Evolutionary conservation across 2,113 vertebrate genomes (phyloP), one percentile per base, ranked within the genome.

Genomic region (Columba janthina): DNA sequence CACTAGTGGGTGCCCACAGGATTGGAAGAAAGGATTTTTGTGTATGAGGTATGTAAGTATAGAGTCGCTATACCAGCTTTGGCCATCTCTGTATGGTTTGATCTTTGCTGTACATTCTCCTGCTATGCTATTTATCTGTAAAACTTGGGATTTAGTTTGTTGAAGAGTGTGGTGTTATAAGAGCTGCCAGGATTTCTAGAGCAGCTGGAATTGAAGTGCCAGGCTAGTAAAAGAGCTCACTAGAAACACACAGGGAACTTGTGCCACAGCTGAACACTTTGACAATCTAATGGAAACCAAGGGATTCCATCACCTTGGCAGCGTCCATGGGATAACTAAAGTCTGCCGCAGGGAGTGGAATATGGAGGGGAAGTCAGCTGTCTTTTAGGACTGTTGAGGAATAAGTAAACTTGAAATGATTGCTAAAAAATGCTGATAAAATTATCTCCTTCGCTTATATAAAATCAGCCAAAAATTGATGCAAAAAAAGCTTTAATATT

Each of bases 1-100:
- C 22, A 5, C 1, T 3, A 54, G 3, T 2, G 4, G 1, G 1
- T 82, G 12, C 20, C 26, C n/a, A n/a, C 16, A 25, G 7, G 13
- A 42, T 5, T 34, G 60, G 26, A 10, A 32, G 54, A 85, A 51
- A n/a, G 2, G 5, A 8, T 11, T 31, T n/a, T 42, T 67, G 7
- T 60, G 15, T 1, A 0, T 76, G 25, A 69, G 17, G 24, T 90
- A 17, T 61, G 10, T 17, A 66, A 67, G 18, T 48, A 17, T 9
- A 19, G 42, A 44, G 22, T 91, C 15, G n/a, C 15, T 42, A 38
- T 44, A 28, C 31, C 69, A 15, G 6, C 20, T 71, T 57, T 53
- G 25, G 9, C 56, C 6, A 38, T 44, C 50, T 31, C 7, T 75
- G 2, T 65, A 15, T 38, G 25, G 67, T 58, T 57, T 15, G 18